Evolutionary conservation across 2,113 vertebrate species (phyloP).

Genomic region (Macquaria ambigua): DNA sequence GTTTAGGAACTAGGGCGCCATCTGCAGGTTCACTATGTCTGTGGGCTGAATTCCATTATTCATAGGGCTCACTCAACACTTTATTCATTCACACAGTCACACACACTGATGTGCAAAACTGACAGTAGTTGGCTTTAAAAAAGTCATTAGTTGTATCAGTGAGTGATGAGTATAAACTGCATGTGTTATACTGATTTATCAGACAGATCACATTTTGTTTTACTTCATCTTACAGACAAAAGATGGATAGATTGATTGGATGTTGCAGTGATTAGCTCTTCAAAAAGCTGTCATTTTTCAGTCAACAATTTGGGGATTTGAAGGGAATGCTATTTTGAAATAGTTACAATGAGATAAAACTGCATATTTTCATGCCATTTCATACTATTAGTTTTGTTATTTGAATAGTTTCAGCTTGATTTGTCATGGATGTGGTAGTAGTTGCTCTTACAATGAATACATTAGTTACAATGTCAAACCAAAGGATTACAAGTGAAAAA

Average conservation of each 20-base stretch:
- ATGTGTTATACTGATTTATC: not conserved
- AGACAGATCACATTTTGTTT: not conserved
- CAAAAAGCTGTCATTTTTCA: not conserved
- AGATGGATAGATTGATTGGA: not conserved
- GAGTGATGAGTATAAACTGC: not conserved
- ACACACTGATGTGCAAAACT: not conserved
- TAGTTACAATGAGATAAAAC: not conserved
- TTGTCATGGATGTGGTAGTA: not conserved
- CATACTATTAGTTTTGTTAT: not conserved
- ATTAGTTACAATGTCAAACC: too few relatives aligned
- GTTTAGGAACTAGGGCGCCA: slow-evolving; percentile 76
- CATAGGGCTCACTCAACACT: not conserved
- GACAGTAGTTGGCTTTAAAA: not conserved
- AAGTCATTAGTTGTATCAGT: not conserved
- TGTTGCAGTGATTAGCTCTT: not conserved
- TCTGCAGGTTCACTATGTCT: slow-evolving; percentile 67
- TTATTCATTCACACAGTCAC: not conserved
- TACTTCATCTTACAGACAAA: not conserved
- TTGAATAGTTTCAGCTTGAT: not conserved
- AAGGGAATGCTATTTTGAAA: not conserved
- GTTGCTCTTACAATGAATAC: not conserved
- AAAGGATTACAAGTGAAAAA: too few relatives aligned
- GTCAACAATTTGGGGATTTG: not conserved
- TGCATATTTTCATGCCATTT: not conserved
- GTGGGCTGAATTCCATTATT: not conserved